Base-by-base conservation (phyloP, 2,113 vertebrate genomes). In the Sorex araneus region DNA sequence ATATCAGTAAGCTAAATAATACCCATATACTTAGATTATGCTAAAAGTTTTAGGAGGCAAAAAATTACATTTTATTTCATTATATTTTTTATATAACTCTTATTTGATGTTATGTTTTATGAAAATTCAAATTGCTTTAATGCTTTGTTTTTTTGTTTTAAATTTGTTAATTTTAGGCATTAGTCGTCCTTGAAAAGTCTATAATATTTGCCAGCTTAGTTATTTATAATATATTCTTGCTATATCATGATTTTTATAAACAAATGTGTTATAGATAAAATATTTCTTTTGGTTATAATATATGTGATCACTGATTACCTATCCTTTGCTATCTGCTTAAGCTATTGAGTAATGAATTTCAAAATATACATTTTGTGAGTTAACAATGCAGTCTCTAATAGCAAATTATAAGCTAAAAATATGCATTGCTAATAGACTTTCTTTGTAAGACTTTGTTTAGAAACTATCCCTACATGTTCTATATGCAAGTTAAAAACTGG, bases 161-260 rank as follows among this genome's bases (percentile, higher is more conserved):
- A 96, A 90, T 97, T 97, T 95, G 86, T 93, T 95, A 87, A 95
- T 97, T 97, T 97, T 96, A 93, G 96, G 97, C 96, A 97, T 96
- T 97, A n/a, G 94, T 96, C 74, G 94, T 95, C 93, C 93, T 96
- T 97, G 95, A 97, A 97, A 97, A 97, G 92, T 97, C 97, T 97
- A 89, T 96, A 94, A 91, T 95, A 75, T 97, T 97, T 97, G 45
- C 87, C 94, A 82, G 85, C 85, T 94, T 94, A 96, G 89, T 90
- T 87, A 93, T 96, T 96, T 95, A 57, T 95, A 89, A 96, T 96
- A 92, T 94, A 86, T 97, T 36, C 32, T 54, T 81, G 21, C 0
- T 96, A 86, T 86, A 84, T 86, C 87, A 90, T 92, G 80, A 88
- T 95, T 95, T 97, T 96, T 30, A 3, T 74, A 50, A 54, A 85